Evolutionary conservation across 2,888 invertebrate genomes (phyloP).

Genomic region (Oligia latruncula): DNA sequence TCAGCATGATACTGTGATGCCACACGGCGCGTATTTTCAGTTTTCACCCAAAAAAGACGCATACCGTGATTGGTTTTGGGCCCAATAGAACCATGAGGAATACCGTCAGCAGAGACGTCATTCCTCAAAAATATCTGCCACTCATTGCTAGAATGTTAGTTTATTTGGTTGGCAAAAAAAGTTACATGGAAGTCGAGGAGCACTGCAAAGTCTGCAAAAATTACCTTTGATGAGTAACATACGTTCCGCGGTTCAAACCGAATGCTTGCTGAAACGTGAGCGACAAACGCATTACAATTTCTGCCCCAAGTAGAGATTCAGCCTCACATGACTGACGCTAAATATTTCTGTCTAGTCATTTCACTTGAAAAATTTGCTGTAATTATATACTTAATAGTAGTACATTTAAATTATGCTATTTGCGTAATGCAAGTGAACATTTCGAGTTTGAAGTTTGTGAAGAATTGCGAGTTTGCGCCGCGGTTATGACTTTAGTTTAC

Average conservation of each 20-base stretch:
- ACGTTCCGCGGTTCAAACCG: not conserved
- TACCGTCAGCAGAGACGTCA: not conserved
- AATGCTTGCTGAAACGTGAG: slow-evolving; percentile 27
- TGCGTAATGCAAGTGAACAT: not conserved
- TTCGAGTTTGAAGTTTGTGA: not conserved
- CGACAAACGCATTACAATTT: slow-evolving; percentile 31
- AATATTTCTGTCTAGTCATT: slow-evolving; percentile 33
- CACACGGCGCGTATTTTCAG: not conserved
- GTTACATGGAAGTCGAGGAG: not conserved
- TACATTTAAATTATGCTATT: not conserved
- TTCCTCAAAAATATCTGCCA: not conserved
- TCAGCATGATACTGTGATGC: not conserved
- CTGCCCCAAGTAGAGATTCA: slow-evolving; percentile 8
- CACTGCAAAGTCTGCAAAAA: slow-evolving; percentile 4
- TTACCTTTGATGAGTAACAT: slow-evolving; percentile 6
- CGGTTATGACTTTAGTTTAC: not conserved
- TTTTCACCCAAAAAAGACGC: not conserved
- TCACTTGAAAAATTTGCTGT: slow-evolving; percentile 8
- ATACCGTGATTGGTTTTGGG: not conserved
- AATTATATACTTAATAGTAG: not conserved
- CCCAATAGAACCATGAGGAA: too few relatives aligned
- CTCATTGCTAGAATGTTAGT: not conserved
- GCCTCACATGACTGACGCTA: not conserved
- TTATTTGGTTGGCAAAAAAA: not conserved
- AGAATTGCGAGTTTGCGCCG: not conserved